Evolutionary conservation across 2,888 invertebrate species (phyloP).

Genomic region (Dasypolia templi): DNA sequence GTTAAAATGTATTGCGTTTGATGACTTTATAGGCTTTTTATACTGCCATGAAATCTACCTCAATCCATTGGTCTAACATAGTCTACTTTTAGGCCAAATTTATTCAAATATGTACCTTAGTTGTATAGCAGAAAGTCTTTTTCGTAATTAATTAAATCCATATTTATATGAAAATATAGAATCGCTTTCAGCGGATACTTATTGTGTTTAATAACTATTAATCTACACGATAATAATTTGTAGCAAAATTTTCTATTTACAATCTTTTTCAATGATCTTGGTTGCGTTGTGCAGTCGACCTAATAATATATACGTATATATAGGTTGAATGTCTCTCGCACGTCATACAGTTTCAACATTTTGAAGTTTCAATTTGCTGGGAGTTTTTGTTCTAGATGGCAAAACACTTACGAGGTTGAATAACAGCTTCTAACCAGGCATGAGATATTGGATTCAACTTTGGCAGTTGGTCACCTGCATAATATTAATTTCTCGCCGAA

Average conservation of each 20-base stretch:
- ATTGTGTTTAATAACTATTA: not conserved
- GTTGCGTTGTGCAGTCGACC: not conserved
- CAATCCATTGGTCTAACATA: slow-evolving; percentile 12
- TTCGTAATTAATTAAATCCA: slow-evolving; percentile 3
- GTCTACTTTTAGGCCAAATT: not conserved
- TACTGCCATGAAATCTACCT: slow-evolving; percentile 45
- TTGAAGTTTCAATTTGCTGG: not conserved
- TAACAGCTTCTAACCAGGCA: not conserved
- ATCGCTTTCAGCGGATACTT: slow-evolving; percentile 10
- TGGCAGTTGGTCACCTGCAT: not conserved
- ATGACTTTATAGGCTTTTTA: not conserved
- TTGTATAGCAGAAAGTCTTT: not conserved
- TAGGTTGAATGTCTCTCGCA: not conserved
- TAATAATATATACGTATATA: no score
- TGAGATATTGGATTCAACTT: not conserved
- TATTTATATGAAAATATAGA: not conserved
- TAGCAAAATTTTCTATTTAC: slow-evolving; percentile 23
- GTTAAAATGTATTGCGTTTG: slow-evolving; percentile 1
- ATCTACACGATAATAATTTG: not conserved
- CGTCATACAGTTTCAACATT: not conserved
- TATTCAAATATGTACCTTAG: not conserved
- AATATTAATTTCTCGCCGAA: not conserved
- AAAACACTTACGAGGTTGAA: not conserved
- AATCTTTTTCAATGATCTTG: slow-evolving; percentile 9
- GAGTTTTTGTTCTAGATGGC: not conserved